Percentiles rank a stretch among this genome's conserved stretches.
These are phyloP conservation scores for Acleris sparsana DNA, from an alignment of 2,888 invertebrate genomes.

Conservation along the genomic window DNA sequence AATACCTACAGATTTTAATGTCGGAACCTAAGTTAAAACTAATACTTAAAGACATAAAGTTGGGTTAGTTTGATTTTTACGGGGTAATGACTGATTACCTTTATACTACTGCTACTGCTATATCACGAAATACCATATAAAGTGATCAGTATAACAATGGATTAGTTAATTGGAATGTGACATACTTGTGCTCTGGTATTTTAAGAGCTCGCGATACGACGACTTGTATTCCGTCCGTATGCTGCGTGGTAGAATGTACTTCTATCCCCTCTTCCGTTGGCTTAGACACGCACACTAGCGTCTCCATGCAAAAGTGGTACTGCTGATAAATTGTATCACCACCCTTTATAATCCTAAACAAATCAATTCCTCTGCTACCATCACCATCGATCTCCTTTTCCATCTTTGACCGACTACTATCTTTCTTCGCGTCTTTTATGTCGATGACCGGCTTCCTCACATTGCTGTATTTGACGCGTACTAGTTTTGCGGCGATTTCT, in stretches of 20 bases:
- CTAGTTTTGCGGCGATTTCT: constrained; percentile 79
- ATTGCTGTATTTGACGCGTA: constrained; percentile 78
- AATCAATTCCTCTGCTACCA: constrained; percentile 59
- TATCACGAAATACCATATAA: too few species aligned
- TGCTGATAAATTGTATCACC: constrained; percentile 82
- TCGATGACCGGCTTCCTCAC: constrained; percentile 57
- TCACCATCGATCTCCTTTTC: constrained; percentile 41
- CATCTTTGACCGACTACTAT: constrained; percentile 45
- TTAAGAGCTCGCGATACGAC: constrained; percentile 44
- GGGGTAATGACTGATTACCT: too few species aligned
- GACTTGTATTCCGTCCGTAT: constrained; percentile 82
- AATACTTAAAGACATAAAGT: too few species aligned
- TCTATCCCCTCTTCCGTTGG: constrained; percentile 88
- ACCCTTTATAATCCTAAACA: constrained; percentile 74
- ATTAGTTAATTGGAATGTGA: too few species aligned
- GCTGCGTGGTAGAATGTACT: constrained; percentile 84
- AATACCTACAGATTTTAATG: too few species aligned
- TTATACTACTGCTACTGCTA: too few species aligned
- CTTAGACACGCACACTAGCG: constrained; percentile 84
- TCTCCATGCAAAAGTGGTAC: constrained; percentile 89
- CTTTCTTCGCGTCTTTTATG: constrained; percentile 47
- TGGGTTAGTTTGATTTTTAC: too few species aligned
- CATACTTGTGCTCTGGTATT: constrained; percentile 7
- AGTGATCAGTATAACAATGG: too few species aligned
- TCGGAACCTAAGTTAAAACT: too few species aligned